Evolutionary conservation across 2,888 invertebrate genomes (phyloP).

Genomic region (Drosophila affinis): DNA sequence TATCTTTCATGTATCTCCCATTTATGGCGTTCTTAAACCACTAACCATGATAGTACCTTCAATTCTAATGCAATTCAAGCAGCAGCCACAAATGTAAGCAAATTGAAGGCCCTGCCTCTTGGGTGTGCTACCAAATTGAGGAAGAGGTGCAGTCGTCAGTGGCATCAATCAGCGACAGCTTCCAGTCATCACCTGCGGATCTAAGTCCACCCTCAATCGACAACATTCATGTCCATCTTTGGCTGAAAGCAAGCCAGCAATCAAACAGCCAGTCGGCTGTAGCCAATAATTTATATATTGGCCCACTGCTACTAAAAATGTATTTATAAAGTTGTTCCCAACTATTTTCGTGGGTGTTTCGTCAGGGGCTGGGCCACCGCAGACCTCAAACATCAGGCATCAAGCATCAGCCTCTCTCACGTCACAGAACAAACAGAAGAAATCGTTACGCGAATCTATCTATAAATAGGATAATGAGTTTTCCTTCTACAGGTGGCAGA

Average conservation of each 20-base stretch:
- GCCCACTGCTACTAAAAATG: conserved; percentile 28
- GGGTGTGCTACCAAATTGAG: conserved; percentile 65
- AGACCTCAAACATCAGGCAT: conserved; percentile 1
- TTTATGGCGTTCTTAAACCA: not conserved
- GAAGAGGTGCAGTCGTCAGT: conserved; percentile 66
- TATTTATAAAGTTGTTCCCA: conserved; percentile 43
- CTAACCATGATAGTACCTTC: conserved; percentile 28
- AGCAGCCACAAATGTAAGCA: conserved; percentile 41
- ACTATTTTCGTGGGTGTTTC: conserved; percentile 56
- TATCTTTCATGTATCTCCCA: not conserved
- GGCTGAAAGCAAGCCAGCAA: conserved; percentile 25
- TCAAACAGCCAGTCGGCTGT: conserved; percentile 25
- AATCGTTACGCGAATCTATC: conserved; percentile 41
- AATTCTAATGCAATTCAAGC: conserved; percentile 44
- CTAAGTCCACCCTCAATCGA: conserved; percentile 9
- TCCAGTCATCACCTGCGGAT: conserved; percentile 32
- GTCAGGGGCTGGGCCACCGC: conserved; percentile 57
- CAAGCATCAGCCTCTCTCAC: conserved; percentile 12
- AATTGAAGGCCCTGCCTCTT: conserved; percentile 43
- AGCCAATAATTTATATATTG: conserved; percentile 40
- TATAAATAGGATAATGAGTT: conserved; percentile 77
- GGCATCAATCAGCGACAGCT: conserved; percentile 21
- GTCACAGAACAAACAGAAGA: conserved; percentile 49
- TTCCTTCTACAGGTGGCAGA: conserved; percentile 71
- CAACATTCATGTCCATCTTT: conserved; percentile 44